Base-by-base conservation (phyloP, 2,888 invertebrate genomes). In the Drosophila emarginata region DNA sequence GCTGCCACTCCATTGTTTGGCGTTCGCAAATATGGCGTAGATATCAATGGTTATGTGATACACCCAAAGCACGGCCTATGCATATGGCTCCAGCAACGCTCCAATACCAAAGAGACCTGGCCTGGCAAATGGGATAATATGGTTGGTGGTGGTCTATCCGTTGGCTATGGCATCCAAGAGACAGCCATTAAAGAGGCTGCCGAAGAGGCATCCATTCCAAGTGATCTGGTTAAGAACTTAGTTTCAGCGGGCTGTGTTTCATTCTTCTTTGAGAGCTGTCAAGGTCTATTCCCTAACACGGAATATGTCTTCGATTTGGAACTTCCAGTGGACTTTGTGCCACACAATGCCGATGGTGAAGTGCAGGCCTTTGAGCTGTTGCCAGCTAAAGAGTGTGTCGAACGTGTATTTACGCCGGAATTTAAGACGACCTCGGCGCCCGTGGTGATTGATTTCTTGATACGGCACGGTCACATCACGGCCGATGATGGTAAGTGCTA, bases 391-490 rank as follows among this genome's bases (percentile, higher is more conserved):
- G 96, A 98, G 91, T 96, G 96, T 88, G 92, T 97, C 81, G 96
- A 97, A 82, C 94, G 96, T 89, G 95, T 97, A 64, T 94, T 96
- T 51, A 94, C 95, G 9, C 94, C 96, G 0, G 95, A 97, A 79
- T 98, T 98, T 91, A 99, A 98, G 92, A 97, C 97, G 50, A 98
- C 98, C 58, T 97, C 97, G 91, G 96, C 96, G 72, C 96, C 98
- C 52, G 96, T 98, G 59, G 95, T 97, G 39, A 93, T 98, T 80
- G 98, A 98, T 92, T 98, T 98, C 92, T 93, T 98, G 87, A 96
- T 98, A 89, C 94, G 98, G 89, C 97, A 97, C 92, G 97, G 98
- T 64, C 94, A 95, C 80, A 95, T 98, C 69, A 96, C 96, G 80
- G 95, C 97, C 5, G 97, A 98, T 92, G 97, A 96, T 92, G 97